Evolutionary conservation across 2,113 vertebrate genomes (phyloP).

Genomic region (Motacilla tschutschensis): DNA sequence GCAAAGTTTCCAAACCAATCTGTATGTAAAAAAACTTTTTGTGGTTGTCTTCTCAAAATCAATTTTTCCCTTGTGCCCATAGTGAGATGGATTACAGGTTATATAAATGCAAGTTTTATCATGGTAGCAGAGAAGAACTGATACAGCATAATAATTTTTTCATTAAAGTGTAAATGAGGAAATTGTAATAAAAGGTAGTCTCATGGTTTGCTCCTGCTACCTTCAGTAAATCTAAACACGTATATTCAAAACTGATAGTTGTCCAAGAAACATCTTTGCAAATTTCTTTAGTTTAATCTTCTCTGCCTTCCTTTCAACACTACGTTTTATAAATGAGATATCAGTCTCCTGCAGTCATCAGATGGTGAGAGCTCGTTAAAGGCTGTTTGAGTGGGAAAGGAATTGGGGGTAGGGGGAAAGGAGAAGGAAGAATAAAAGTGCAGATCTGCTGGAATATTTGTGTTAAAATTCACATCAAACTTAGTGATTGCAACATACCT

Average conservation of each 20-base stretch:
- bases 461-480: not conserved
- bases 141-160: slow-evolving; percentile 68
- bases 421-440: not conserved
- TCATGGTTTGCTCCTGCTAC: not conserved
- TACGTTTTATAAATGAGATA: not conserved
- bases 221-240: not conserved
- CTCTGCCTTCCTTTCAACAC: slow-evolving; percentile 1
- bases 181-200: slow-evolving; percentile 29
- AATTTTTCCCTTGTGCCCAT: slow-evolving; percentile 44
- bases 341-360: not conserved
- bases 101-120: slow-evolving; percentile 68
- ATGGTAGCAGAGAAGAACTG: slow-evolving; percentile 41
- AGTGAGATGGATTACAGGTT: slow-evolving; percentile 60
- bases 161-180: slow-evolving; percentile 71
- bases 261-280: not conserved
- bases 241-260: not conserved
- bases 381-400: not conserved
- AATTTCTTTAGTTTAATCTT: not conserved
- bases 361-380: not conserved
- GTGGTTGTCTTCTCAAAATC: slow-evolving; percentile 48
- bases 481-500: not conserved
- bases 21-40: not conserved
- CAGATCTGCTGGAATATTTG: not conserved
- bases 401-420: fast-evolving
- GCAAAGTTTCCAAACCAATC: not conserved